These are phyloP conservation scores for Chaetogeoica ovagalla DNA, from an alignment of 2,888 invertebrate species.

Conservation along the genomic window DNA sequence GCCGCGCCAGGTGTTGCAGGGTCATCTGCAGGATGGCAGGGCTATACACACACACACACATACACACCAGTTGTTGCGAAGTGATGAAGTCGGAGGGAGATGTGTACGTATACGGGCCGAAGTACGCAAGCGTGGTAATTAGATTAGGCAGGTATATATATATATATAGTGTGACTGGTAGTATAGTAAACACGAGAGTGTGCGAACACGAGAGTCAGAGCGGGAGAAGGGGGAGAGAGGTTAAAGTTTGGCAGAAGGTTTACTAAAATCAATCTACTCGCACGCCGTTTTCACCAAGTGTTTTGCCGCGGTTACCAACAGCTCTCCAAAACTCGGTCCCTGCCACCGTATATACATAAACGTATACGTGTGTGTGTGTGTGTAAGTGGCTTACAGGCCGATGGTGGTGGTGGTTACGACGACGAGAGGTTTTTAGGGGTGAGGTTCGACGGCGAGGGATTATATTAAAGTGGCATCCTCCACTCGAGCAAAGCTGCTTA, in stretches of 20 bases:
- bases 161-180: constrained; percentile 17
- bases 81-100: background rate
- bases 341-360: background rate
- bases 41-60: no score
- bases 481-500: constrained; percentile 52
- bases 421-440: constrained; percentile 27
- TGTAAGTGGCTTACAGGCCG: constrained; percentile 4
- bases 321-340: constrained; percentile 15
- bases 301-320: constrained; percentile 25
- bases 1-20: no score
- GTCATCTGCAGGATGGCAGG: no score
- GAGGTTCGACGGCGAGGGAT: constrained; percentile 39
- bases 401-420: background rate
- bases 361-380: background rate
- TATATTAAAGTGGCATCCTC: constrained; percentile 47
- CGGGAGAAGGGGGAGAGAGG: constrained; percentile 6
- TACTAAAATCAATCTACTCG: constrained; percentile 53
- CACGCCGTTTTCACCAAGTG: constrained; percentile 35
- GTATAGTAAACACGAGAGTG: background rate
- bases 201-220: background rate
- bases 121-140: constrained; percentile 35
- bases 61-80: no score
- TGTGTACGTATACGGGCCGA: constrained; percentile 10
- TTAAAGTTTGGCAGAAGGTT: constrained; percentile 53
- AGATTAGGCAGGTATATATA: constrained; percentile 41